Percentiles rank a stretch among this genome's conserved stretches.
phyloP scores from a whole-genome alignment of 2,888 invertebrate genomes.

The Dolomedes plantarius region DNA sequence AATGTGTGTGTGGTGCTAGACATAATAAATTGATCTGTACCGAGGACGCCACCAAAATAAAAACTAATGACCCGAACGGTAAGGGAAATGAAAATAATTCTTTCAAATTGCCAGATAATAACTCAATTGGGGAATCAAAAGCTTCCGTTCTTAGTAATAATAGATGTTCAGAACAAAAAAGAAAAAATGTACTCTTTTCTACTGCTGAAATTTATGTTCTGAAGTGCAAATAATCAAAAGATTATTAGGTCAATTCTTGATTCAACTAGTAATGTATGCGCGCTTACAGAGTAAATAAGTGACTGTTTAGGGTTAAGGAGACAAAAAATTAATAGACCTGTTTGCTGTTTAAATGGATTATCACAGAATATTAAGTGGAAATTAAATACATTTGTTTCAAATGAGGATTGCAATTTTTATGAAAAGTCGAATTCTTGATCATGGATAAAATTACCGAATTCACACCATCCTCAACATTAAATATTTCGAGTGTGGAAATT shows the following conservation, averaged over 20 bases:
- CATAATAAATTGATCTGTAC: neutral
- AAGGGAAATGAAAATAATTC: neutral
- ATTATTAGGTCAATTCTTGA: neutral
- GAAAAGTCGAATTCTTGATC: neutral
- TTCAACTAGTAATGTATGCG: neutral
- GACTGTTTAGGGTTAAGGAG: neutral
- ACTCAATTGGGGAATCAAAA: neutral
- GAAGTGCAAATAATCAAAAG: neutral
- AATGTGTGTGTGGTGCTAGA: neutral
- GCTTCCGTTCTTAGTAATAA: conserved; percentile 1
- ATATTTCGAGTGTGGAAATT: neutral
- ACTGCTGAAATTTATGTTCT: neutral
- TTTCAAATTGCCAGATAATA: neutral
- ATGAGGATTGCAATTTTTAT: neutral
- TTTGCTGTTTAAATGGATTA: neutral
- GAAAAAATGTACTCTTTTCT: neutral
- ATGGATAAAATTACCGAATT: neutral
- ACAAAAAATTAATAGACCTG: neutral
- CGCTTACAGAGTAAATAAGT: neutral
- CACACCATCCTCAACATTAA: neutral
- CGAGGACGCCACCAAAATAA: too few species aligned
- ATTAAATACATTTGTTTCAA: neutral
- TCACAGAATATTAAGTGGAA: neutral
- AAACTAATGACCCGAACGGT: neutral
- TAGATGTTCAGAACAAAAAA: neutral